Evolutionary conservation across 2,888 invertebrate species (phyloP).

Genomic region (Cephalotes varians): DNA sequence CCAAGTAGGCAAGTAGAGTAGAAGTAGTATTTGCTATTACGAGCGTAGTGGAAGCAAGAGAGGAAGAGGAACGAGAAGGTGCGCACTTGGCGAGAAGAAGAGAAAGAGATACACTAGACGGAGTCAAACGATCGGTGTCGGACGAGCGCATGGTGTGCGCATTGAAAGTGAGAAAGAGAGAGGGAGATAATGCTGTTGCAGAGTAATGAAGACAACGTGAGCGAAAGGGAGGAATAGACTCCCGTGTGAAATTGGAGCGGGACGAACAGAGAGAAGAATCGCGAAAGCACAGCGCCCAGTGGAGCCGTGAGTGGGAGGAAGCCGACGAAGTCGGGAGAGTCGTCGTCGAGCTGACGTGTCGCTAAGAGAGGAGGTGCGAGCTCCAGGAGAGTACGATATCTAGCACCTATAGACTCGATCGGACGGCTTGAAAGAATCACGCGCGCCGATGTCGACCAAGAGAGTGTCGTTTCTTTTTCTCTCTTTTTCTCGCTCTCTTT

Average conservation of each 20-base stretch:
- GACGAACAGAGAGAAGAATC: not conserved
- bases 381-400: constrained; percentile 44
- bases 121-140: constrained; percentile 19
- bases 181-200: constrained; percentile 2
- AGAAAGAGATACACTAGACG: constrained; percentile 2
- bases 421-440: constrained; percentile 48
- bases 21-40: constrained; percentile 21
- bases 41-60: constrained; percentile 14
- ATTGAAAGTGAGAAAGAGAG: not conserved
- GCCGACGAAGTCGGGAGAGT: constrained; percentile 41
- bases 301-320: not conserved
- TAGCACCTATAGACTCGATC: constrained; percentile 53
- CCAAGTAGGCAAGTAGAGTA: constrained; percentile 23
- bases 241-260: not conserved
- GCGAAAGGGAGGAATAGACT: constrained; percentile 18
- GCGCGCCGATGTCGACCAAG: constrained; percentile 32
- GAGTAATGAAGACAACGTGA: not conserved
- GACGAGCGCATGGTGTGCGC: constrained; percentile 6
- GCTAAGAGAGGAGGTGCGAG: not conserved
- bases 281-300: constrained; percentile 14
- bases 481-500: not conserved
- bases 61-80: constrained; percentile 41
- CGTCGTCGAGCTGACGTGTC: constrained; percentile 29
- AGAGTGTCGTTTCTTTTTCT: not conserved
- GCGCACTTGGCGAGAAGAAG: constrained; percentile 31